A percentile compares a stretch with the other conserved stretches of the same genome.
phyloP scores from a whole-genome alignment of 2,888 invertebrate genomes.

The Phengaris arion region DNA sequence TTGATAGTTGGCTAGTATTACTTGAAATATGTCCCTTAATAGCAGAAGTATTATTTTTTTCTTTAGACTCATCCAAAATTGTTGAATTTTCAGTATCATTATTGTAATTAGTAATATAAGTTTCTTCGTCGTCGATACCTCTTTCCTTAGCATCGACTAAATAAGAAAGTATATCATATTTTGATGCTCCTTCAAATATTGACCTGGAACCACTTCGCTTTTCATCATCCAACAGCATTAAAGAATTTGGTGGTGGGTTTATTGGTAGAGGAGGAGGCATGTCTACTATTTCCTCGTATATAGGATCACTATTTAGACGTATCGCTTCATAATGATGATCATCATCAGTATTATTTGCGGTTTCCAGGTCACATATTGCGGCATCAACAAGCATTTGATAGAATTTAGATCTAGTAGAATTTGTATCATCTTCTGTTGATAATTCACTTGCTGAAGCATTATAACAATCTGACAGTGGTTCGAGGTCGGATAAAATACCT shows the following conservation, averaged over 20 bases:
- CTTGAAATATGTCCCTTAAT: constrained; percentile 78
- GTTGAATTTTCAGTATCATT: constrained; percentile 73
- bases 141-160: constrained; percentile 92
- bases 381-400: constrained; percentile 86
- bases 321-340: constrained; percentile 88
- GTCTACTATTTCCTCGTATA: constrained; percentile 87
- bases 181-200: constrained; percentile 90
- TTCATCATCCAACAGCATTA: constrained; percentile 84
- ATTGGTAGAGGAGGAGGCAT: constrained; percentile 89
- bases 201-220: constrained; percentile 84
- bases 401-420: constrained; percentile 83
- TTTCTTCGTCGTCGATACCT: constrained; percentile 84
- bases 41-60: constrained; percentile 74
- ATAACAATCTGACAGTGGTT: constrained; percentile 84
- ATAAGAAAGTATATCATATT: constrained; percentile 93
- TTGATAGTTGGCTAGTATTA: constrained; percentile 87
- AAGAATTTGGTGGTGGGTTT: constrained; percentile 86
- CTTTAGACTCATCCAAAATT: constrained; percentile 76
- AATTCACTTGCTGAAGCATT: constrained; percentile 84
- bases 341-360: constrained; percentile 80
- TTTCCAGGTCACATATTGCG: constrained; percentile 83
- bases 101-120: constrained; percentile 82
- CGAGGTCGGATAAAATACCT: constrained; percentile 75
- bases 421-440: constrained; percentile 82
- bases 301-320: constrained; percentile 83